A percentile compares a stretch with the other conserved stretches of the same genome.
phyloP scores from a whole-genome alignment of 2,797 vertebrate genomes.

The Anisognathus igniventris region DNA sequence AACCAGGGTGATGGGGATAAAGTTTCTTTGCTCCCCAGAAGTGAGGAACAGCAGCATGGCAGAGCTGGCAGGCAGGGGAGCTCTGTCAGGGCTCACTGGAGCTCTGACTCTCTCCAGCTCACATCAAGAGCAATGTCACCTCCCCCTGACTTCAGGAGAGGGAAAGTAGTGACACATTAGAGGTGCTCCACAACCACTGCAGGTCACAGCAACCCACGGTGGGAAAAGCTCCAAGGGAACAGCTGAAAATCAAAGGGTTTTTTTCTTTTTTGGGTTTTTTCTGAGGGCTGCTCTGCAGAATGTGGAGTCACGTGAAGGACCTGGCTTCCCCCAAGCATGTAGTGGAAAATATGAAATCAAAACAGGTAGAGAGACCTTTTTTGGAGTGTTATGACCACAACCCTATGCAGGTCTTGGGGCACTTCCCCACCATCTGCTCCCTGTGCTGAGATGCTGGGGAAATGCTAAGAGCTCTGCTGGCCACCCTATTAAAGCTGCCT shows the following conservation, averaged over 20 bases:
- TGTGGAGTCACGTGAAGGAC: not conserved
- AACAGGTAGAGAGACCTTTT: slow-evolving; percentile 5
- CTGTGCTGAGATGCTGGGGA: slow-evolving; percentile 27
- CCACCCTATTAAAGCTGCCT: not conserved
- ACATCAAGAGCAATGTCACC: not conserved
- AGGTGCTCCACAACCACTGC: not conserved
- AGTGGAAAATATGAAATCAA: not conserved
- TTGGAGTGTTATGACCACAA: not conserved
- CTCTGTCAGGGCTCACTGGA: not conserved
- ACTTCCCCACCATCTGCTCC: slow-evolving; percentile 40
- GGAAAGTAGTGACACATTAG: not conserved
- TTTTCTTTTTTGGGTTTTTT: not conserved
- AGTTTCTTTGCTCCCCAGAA: not conserved
- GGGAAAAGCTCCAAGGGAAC: not conserved
- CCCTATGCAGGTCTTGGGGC: not conserved
- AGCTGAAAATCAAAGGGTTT: not conserved
- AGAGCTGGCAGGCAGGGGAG: not conserved
- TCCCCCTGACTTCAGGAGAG: not conserved
- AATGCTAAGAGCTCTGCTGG: slow-evolving; percentile 17
- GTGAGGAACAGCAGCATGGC: not conserved
- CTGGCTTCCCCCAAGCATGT: not conserved
- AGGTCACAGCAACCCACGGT: not conserved
- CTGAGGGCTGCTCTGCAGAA: not conserved
- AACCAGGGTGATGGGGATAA: not conserved
- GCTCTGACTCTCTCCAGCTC: not conserved